Evolutionary conservation across 2,888 invertebrate genomes (phyloP).

Genomic region (Himalopsyche anomala): DNA sequence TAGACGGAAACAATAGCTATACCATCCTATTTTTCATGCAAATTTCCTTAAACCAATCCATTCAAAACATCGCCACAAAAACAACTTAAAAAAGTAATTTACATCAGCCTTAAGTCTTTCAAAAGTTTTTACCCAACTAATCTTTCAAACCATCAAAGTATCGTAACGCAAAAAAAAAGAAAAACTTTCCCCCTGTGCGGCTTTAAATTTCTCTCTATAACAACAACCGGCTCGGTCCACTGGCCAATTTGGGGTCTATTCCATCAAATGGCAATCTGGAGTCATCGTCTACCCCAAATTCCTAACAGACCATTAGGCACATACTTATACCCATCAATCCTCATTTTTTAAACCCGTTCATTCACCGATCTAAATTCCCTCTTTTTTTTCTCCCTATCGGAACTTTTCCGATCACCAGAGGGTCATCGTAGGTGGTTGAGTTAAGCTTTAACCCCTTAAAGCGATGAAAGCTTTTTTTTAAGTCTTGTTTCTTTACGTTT

Average conservation of each 20-base stretch:
- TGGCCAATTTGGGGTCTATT: constrained; percentile 27
- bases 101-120: not conserved
- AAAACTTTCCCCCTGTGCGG: not conserved
- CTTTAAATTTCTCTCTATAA: constrained; percentile 2
- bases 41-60: constrained; percentile 23
- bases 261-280: constrained; percentile 20
- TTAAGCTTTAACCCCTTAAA: constrained; percentile 1
- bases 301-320: constrained; percentile 56
- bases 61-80: constrained; percentile 9
- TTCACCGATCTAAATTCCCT: constrained; percentile 14
- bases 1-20: not conserved
- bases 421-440: constrained; percentile 31
- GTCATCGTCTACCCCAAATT: constrained; percentile 30
- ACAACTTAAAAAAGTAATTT: constrained; percentile 30
- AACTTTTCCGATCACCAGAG: constrained; percentile 17
- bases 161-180: not conserved
- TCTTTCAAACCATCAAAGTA: constrained; percentile 34
- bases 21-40: not conserved
- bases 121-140: constrained; percentile 1
- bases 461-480: too few species aligned
- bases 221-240: constrained; percentile 14
- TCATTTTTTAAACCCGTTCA: constrained; percentile 53
- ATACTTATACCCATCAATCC: constrained; percentile 57
- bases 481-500: too few species aligned
- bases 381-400: not conserved